phyloP scores from a whole-genome alignment of 2,888 invertebrate species.

The Hedychridium roseum region DNA sequence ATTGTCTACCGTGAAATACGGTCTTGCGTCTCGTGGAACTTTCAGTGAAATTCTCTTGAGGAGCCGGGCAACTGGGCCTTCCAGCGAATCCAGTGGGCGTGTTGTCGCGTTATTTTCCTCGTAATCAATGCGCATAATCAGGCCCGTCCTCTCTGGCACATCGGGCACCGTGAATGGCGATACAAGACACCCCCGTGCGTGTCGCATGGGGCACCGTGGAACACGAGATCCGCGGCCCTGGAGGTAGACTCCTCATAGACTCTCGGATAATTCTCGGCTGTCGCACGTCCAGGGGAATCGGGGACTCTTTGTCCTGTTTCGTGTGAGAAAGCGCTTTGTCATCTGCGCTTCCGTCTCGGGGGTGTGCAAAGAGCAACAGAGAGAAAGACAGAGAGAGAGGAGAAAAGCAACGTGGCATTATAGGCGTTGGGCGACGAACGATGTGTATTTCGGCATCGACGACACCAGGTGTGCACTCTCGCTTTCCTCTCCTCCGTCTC shows the following conservation, averaged over 20 bases:
- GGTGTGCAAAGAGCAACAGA: slow-evolving; percentile 38
- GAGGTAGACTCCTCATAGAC: slow-evolving; percentile 7
- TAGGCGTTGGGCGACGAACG: slow-evolving; percentile 32
- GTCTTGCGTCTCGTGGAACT: not conserved
- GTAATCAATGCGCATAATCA: slow-evolving; percentile 50
- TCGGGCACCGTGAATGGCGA: slow-evolving; percentile 22
- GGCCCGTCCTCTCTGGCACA: slow-evolving; percentile 19
- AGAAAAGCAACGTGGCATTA: slow-evolving; percentile 31
- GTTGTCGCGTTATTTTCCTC: slow-evolving; percentile 12
- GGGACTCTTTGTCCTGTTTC: slow-evolving; percentile 39
- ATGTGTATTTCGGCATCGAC: slow-evolving; percentile 27
- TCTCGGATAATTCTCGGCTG: not conserved
- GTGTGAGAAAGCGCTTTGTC: slow-evolving; percentile 55
- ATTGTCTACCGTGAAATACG: too few species aligned
- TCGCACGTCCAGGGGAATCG: slow-evolving; percentile 36
- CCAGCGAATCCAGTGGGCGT: slow-evolving; percentile 20
- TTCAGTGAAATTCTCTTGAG: not conserved
- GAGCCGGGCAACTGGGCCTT: slow-evolving; percentile 5
- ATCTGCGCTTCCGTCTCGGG: slow-evolving; percentile 57
- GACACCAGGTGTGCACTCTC: slow-evolving; percentile 52
- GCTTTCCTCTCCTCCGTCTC: slow-evolving; percentile 19
- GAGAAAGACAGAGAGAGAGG: slow-evolving; percentile 1
- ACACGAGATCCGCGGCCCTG: slow-evolving; percentile 8
- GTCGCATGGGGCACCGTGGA: slow-evolving; percentile 11
- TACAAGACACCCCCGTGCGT: slow-evolving; percentile 45